These are phyloP conservation scores for Zophobas atratus DNA, from an alignment of 1,140 invertebrate genomes.

Conservation along the genomic window DNA sequence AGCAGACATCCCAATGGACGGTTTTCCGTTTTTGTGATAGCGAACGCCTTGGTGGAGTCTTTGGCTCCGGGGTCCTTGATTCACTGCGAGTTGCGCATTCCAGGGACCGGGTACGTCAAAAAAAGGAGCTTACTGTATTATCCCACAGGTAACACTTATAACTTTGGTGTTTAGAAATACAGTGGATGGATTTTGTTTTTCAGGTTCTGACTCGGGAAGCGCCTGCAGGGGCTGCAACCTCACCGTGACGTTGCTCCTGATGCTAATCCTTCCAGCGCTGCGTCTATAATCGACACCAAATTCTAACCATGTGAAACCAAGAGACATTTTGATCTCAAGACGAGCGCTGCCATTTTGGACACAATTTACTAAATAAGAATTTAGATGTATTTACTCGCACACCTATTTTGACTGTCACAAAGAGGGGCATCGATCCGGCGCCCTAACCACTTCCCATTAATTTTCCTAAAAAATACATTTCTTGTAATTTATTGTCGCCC, in stretches of 20 bases:
- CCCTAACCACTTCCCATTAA: not conserved
- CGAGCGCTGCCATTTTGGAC: too few relatives aligned
- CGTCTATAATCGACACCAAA: not conserved
- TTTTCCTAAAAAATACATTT: not conserved
- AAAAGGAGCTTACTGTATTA: conserved; percentile 64
- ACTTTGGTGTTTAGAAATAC: not conserved
- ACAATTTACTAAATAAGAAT: too few relatives aligned
- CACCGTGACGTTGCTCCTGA: not conserved
- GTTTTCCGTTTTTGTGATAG: conserved; percentile 60
- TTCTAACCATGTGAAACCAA: not conserved
- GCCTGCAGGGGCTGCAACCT: not conserved
- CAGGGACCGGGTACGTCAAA: conserved; percentile 65
- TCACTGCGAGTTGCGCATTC: conserved; percentile 62
- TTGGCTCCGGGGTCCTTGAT: conserved; percentile 60
- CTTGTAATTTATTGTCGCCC: conserved; percentile 24
- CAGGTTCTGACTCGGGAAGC: conserved; percentile 8
- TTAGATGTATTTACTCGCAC: too few relatives aligned
- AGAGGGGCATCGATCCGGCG: not conserved
- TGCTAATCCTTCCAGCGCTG: not conserved
- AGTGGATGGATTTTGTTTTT: not conserved
- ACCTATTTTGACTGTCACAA: too few relatives aligned
- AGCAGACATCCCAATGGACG: conserved; percentile 58
- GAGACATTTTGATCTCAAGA: not conserved
- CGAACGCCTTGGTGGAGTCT: conserved; percentile 54
- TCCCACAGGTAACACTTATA: conserved; percentile 59